phyloP scores from a whole-genome alignment of 1,140 invertebrate species.

The Pseudomyrmex cubaensis region DNA sequence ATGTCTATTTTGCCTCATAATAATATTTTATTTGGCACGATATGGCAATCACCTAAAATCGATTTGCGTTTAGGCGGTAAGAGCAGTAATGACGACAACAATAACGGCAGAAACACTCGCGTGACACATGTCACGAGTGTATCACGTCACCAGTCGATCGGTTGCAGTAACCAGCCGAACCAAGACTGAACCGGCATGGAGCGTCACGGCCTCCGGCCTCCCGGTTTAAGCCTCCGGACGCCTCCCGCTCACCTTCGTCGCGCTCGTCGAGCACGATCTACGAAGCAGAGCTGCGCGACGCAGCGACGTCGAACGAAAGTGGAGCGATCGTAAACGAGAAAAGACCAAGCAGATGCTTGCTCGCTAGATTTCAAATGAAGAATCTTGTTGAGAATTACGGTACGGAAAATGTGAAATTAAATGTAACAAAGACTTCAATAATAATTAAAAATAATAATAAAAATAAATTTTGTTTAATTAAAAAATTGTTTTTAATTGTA shows the following conservation, averaged over 20 bases:
- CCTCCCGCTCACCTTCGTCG: conserved; percentile 54
- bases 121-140: conserved; percentile 74
- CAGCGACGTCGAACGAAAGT: conserved; percentile 13
- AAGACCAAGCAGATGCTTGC: neutral
- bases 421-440: no score
- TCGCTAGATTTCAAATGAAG: conserved; percentile 25
- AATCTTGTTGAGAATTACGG: neutral
- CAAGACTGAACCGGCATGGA: conserved; percentile 77
- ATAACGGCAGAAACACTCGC: conserved; percentile 70
- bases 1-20: no score
- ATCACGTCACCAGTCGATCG: conserved; percentile 73
- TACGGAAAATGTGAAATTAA: no score
- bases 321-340: conserved; percentile 31
- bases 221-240: conserved; percentile 23
- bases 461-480: neutral
- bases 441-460: no score
- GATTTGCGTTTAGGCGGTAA: conserved; percentile 65
- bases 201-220: conserved; percentile 43
- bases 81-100: conserved; percentile 52
- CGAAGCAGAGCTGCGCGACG: neutral
- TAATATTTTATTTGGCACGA: conserved; percentile 18
- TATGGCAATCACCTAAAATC: conserved; percentile 69
- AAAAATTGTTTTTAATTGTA: no score
- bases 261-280: conserved; percentile 18
- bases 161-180: conserved; percentile 79